Percentiles rank a stretch among this genome's conserved stretches.
phyloP scores from a whole-genome alignment of 2,113 vertebrate species.

The Numenius arquata region DNA sequence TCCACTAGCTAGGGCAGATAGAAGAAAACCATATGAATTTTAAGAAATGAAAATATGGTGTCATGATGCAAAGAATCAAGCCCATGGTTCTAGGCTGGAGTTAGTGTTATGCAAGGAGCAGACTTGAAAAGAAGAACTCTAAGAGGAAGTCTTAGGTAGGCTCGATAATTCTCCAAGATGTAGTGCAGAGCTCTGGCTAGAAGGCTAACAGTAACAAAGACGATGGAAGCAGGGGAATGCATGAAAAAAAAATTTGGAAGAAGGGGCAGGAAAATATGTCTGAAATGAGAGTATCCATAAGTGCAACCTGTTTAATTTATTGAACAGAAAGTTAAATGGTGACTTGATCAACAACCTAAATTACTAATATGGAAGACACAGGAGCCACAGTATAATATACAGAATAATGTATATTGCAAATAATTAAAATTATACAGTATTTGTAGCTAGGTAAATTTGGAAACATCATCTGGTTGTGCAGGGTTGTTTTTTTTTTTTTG shows the following conservation, averaged over 20 bases:
- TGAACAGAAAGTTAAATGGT: neutral
- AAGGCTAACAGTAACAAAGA: neutral
- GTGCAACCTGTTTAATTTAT: neutral
- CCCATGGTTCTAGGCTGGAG: neutral
- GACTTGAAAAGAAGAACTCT: neutral
- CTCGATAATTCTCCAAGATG: neutral
- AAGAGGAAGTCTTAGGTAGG: neutral
- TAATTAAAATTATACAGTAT: neutral
- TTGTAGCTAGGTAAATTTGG: neutral
- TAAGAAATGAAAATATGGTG: neutral
- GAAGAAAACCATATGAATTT: neutral
- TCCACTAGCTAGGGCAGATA: neutral
- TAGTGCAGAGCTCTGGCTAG: neutral
- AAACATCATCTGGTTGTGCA: neutral
- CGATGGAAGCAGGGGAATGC: neutral
- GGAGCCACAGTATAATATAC: too few species aligned
- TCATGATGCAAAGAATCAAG: neutral
- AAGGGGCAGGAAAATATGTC: neutral
- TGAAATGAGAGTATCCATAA: neutral
- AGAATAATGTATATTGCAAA: neutral
- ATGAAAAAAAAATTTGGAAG: neutral
- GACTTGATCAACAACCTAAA: neutral
- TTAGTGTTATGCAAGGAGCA: neutral
- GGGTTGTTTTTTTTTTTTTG: accelerated
- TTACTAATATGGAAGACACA: neutral